Evolutionary conservation across 1,140 invertebrate genomes (phyloP), one percentile per base, ranked within the genome.

Genomic region (Drosophila lini): DNA sequence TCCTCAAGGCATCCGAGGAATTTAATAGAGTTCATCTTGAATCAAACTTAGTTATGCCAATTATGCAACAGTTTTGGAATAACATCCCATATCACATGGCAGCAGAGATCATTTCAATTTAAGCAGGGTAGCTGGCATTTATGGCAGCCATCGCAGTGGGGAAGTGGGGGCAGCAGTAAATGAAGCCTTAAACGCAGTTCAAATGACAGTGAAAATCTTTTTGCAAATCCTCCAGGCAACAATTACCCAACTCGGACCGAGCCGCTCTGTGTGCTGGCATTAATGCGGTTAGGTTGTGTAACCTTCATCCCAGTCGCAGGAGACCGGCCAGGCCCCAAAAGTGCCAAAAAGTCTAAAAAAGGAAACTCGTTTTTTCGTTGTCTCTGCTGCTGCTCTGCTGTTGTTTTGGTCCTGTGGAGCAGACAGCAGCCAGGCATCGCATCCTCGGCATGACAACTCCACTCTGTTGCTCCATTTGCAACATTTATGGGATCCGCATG

Each of bases 401-500:
- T 47, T 64, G 47, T 83, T 79, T 64, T 60, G 45, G 55, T 62
- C 38, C 62, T 55, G 47, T 55, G 44, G 22, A 41, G 47, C 63
- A 62, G 45, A 60, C 55, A 60, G 41, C 70, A 73, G 25, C 44
- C 11, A 32, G 56, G 47, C 48, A 70, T 36, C 44, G 57, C 45
- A 70, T 41, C 55, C 58, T 58, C 67, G 53, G 74, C 78, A 71
- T 81, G 78, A 84, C 77, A 86, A 86, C 74, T 88, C 61, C 56
- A 73, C 65, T 79, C 59, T 82, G 65, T 88, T 86, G 83, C 82
- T 86, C 83, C 65, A 88, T 85, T 85, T 82, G 79, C 75, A 82
- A 88, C 82, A 89, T 88, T 89, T 83, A 86, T 86, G 69, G 74
- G 58, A 58, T 63, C 11, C 69, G 53, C 44, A 59, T 71, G 65